These are phyloP conservation scores for Oophaga sylvatica DNA, from an alignment of 2,797 vertebrate species.

Conservation along the genomic window DNA sequence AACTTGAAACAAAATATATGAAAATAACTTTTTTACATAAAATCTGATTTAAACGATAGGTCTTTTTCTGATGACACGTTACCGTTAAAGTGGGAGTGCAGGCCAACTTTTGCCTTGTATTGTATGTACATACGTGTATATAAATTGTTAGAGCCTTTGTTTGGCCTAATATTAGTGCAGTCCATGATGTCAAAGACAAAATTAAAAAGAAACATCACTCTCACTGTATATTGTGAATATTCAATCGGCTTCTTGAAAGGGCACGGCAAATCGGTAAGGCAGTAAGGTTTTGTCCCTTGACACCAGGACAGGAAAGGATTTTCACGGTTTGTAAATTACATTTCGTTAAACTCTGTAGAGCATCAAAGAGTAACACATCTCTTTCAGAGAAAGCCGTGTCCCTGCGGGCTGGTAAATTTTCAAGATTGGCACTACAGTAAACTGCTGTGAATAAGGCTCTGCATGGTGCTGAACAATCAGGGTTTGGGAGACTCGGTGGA, in stretches of 20 bases:
- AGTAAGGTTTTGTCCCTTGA: slow-evolving; percentile 42
- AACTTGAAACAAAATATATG: too few species aligned
- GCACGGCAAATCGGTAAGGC: slow-evolving; percentile 31
- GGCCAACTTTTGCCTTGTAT: background rate
- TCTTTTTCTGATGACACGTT: too few species aligned
- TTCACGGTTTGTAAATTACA: slow-evolving; percentile 56
- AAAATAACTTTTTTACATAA: too few species aligned
- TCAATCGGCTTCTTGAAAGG: slow-evolving; percentile 17
- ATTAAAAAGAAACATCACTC: background rate
- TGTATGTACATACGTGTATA: background rate
- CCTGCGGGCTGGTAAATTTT: slow-evolving; percentile 47
- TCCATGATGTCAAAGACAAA: background rate
- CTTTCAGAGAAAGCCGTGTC: slow-evolving; percentile 23
- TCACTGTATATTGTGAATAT: background rate
- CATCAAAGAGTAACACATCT: slow-evolving; percentile 48
- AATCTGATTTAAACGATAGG: too few species aligned
- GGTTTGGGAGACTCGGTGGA: slow-evolving; percentile 2
- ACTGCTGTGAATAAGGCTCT: background rate
- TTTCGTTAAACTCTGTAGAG: slow-evolving; percentile 43
- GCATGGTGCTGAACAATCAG: slow-evolving; percentile 9
- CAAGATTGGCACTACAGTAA: slow-evolving; percentile 37
- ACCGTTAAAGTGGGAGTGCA: too few species aligned
- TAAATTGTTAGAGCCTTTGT: background rate
- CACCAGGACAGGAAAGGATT: slow-evolving; percentile 38
- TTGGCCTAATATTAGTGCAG: background rate